Conservation (phyloP, 1,140 invertebrate genomes). For the Triops longicaudatus region DNA sequence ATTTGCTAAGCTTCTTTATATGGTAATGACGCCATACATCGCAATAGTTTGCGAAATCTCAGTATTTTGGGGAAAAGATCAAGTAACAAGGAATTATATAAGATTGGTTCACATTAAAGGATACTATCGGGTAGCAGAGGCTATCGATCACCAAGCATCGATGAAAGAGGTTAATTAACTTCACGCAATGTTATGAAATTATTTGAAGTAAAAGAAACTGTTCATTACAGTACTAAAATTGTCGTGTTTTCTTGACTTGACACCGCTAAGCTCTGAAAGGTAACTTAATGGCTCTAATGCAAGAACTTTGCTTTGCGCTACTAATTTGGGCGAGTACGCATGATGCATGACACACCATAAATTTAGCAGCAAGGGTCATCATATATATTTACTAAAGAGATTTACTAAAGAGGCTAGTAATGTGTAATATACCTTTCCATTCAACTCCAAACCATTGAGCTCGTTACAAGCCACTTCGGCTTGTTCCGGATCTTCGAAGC, state of each 20-base stretch:
- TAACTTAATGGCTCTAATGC: slow-evolving; percentile 10
- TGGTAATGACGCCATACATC: too few species aligned
- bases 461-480: slow-evolving; percentile 88
- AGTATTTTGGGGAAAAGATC: too few species aligned
- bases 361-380: not conserved
- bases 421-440: slow-evolving; percentile 44
- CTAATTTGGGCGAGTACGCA: not conserved
- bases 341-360: not conserved
- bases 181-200: too few species aligned
- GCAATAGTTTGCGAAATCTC: too few species aligned
- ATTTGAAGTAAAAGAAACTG: too few species aligned
- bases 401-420: not conserved
- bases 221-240: too few species aligned
- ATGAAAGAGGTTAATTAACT: too few species aligned
- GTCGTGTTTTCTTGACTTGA: slow-evolving; percentile 7
- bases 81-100: too few species aligned
- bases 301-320: not conserved
- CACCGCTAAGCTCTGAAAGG: not conserved
- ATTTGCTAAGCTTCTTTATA: too few species aligned
- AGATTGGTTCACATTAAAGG: too few species aligned
- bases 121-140: too few species aligned
- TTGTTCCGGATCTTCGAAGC: slow-evolving; percentile 92
- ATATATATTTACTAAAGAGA: not conserved
- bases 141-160: too few species aligned
- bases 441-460: slow-evolving; percentile 80